A percentile compares a stretch with the other conserved stretches of the same genome.
Evolutionary conservation across 2,888 invertebrate genomes (phyloP).

Genomic region (Eristalinus aeneus): DNA sequence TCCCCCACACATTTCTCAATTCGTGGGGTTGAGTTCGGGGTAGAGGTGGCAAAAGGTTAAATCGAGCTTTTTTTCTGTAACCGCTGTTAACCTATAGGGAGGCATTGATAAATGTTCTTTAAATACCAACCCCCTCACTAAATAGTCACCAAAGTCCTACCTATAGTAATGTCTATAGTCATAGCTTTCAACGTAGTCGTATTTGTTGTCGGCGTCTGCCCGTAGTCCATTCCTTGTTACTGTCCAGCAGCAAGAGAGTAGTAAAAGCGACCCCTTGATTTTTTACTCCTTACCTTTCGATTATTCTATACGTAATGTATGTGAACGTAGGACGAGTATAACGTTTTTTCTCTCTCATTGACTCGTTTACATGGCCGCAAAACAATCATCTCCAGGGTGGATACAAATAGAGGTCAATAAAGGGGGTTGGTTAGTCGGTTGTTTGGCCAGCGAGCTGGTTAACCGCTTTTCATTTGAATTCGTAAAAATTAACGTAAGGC

Average conservation of each 20-base stretch:
- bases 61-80: conserved; percentile 68
- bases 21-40: conserved; percentile 38
- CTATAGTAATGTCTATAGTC: not conserved
- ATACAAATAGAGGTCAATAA: conserved; percentile 69
- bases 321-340: not conserved
- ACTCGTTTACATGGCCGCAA: conserved; percentile 70
- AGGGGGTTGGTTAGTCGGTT: conserved; percentile 59
- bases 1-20: not conserved
- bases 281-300: conserved; percentile 58
- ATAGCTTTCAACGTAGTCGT: conserved; percentile 10
- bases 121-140: conserved; percentile 65
- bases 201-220: conserved; percentile 13
- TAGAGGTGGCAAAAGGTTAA: conserved; percentile 71
- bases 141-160: not conserved
- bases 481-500: conserved; percentile 61
- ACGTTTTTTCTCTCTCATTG: conserved; percentile 50
- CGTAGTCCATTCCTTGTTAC: conserved; percentile 65
- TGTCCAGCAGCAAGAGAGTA: conserved; percentile 55
- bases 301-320: conserved; percentile 18
- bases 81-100: conserved; percentile 70
- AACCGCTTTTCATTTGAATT: conserved; percentile 71
- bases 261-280: conserved; percentile 68
- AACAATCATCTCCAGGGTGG: conserved; percentile 70
- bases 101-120: conserved; percentile 71
- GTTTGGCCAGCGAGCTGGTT: conserved; percentile 60